phyloP scores from a whole-genome alignment of 2,113 vertebrate genomes.

The Clupea harengus region DNA sequence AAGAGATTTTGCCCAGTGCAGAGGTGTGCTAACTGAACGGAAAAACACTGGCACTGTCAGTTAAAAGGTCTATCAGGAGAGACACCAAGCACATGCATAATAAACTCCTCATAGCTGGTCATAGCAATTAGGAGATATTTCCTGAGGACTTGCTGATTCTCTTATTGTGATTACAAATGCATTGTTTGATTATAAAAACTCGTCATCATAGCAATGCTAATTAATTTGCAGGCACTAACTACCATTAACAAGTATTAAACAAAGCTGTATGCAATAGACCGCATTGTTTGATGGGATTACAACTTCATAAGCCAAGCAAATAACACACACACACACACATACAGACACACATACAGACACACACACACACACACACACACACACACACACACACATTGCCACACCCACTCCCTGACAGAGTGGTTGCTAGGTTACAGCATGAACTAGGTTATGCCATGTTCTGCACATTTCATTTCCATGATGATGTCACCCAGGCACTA shows the following conservation, averaged over 20 bases:
- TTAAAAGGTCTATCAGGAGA: neutral
- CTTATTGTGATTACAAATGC: neutral
- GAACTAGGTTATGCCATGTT: conserved; percentile 66
- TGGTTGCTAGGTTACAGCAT: conserved; percentile 70
- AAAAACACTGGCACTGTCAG: too few species aligned
- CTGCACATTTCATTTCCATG: conserved; percentile 56
- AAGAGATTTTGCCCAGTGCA: too few species aligned
- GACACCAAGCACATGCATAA: neutral
- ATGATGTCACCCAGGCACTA: conserved; percentile 41
- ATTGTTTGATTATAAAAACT: neutral
- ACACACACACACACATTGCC: conserved; percentile 26
- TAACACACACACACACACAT: neutral
- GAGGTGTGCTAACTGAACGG: too few species aligned
- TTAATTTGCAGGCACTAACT: neutral
- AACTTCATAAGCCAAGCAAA: neutral
- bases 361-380: conserved; percentile 3
- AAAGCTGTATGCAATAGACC: neutral
- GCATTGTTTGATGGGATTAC: neutral
- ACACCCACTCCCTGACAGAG: conserved; percentile 55
- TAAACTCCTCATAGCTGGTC: neutral
- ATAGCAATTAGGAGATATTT: neutral
- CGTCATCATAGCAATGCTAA: neutral
- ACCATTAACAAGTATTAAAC: neutral
- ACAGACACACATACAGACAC: neutral
- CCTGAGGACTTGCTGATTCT: neutral